phyloP scores from a whole-genome alignment of 37 sponge, comb jelly and placozoan species.

The Lycopodina hypogea region DNA sequence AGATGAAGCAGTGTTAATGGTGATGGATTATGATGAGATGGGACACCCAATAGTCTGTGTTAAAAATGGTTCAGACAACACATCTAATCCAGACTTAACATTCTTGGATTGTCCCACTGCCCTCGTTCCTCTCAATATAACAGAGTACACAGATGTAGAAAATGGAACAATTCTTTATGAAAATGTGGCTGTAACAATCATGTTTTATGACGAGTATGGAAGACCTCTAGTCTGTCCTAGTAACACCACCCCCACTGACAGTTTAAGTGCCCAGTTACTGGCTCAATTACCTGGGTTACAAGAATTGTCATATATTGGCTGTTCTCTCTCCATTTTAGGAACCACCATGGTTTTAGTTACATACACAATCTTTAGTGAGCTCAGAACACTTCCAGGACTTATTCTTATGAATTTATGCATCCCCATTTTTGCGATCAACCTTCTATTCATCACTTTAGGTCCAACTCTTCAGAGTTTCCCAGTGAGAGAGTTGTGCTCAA shows the following conservation, averaged over 20 bases:
- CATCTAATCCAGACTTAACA: too few species aligned
- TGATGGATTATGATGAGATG: neutral
- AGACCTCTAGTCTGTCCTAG: constrained; percentile 1
- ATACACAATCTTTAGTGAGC: constrained; percentile 38
- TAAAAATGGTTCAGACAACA: neutral
- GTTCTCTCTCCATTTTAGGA: constrained; percentile 49
- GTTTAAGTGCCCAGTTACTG: neutral
- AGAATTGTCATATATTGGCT: constrained; percentile 52
- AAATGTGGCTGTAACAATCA: neutral
- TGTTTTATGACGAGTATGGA: neutral
- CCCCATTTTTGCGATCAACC: constrained; percentile 25
- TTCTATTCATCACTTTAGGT: constrained; percentile 27
- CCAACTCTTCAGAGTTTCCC: neutral
- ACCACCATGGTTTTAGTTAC: constrained; percentile 30
- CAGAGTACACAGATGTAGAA: neutral
- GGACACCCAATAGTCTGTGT: constrained; percentile 6
- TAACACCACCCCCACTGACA: neutral
- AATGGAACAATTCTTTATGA: neutral
- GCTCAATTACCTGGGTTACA: neutral
- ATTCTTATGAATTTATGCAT: constrained; percentile 49
- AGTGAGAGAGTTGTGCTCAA: neutral
- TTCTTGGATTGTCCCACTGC: constrained; percentile 2
- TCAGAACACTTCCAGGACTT: constrained; percentile 40
- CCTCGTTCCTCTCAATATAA: neutral
- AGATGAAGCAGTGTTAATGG: neutral